Conservation (phyloP, 2,113 vertebrate genomes). For the Hydrochoerus hydrochaeris region DNA sequence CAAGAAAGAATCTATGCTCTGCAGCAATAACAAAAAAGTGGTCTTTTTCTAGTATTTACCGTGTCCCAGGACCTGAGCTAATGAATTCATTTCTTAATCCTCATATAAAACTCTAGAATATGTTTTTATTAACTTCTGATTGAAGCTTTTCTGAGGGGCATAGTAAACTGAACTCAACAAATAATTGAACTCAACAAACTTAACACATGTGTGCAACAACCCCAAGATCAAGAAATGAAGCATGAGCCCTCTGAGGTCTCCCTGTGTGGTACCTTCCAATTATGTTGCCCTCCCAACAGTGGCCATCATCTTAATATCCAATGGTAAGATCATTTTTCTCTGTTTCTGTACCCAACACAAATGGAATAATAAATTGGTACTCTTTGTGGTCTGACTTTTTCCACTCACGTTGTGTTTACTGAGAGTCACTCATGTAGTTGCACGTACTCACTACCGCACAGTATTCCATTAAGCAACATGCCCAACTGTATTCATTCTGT, state of each 20-base stretch:
- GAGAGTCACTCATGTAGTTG: not conserved
- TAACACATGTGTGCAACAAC: not conserved
- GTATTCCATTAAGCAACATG: not conserved
- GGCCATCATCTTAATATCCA: not conserved
- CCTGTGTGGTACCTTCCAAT: not conserved
- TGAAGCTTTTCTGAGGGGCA: not conserved
- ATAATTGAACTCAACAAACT: not conserved
- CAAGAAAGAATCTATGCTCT: constrained; percentile 34
- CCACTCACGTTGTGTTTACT: not conserved
- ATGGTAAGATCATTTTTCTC: not conserved
- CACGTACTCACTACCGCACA: not conserved
- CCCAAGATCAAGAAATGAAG: not conserved
- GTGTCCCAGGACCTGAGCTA: not conserved
- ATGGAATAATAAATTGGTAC: constrained; percentile 4
- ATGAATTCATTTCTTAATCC: not conserved
- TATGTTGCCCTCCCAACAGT: not conserved
- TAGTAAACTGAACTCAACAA: not conserved
- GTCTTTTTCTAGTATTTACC: not conserved
- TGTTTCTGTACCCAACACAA: not conserved
- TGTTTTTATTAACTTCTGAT: not conserved
- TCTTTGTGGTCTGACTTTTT: not conserved
- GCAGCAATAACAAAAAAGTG: not conserved
- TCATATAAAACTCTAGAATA: not conserved
- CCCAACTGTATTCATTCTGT: not conserved
- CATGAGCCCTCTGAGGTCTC: not conserved